Conservation (phyloP, 2,888 invertebrate species). For the Leistus spinibarbis region DNA sequence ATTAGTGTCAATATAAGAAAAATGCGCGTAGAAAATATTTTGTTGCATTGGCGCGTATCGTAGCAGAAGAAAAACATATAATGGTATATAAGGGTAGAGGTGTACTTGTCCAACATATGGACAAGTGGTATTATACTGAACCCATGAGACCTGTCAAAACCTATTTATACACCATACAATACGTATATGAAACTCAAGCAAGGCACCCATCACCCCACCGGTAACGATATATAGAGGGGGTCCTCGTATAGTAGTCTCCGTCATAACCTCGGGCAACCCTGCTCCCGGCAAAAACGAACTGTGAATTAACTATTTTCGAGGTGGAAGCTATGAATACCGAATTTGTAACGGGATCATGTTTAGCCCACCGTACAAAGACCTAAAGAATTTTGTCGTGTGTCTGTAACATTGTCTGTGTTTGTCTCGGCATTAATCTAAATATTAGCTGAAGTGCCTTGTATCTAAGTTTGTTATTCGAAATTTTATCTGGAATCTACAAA, state of each 20-base stretch:
- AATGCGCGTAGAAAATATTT: neutral
- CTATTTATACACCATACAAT: conserved; percentile 55
- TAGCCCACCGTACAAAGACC: too few relatives aligned
- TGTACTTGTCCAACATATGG: conserved; percentile 54
- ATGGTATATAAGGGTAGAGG: conserved; percentile 29
- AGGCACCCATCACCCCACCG: neutral
- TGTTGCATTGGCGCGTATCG: neutral
- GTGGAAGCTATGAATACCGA: neutral
- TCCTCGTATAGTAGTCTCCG: neutral
- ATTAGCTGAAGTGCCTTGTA: too few relatives aligned
- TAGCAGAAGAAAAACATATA: conserved; percentile 4
- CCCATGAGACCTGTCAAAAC: conserved; percentile 57
- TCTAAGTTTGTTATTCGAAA: too few relatives aligned
- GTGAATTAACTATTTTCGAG: neutral
- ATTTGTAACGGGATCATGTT: neutral
- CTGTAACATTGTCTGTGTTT: too few relatives aligned
- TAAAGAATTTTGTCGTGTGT: too few relatives aligned
- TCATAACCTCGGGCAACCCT: neutral
- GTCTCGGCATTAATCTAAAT: too few relatives aligned
- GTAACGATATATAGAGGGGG: neutral
- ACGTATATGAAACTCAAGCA: conserved; percentile 48
- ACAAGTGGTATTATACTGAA: conserved; percentile 59
- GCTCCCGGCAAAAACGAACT: neutral
- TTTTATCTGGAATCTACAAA: too few relatives aligned
- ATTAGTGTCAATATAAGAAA: too few relatives aligned